Evolutionary conservation across 2,797 vertebrate genomes (phyloP), one percentile per base, ranked within the genome.

Genomic region (Pangasius sanitwongsei): DNA sequence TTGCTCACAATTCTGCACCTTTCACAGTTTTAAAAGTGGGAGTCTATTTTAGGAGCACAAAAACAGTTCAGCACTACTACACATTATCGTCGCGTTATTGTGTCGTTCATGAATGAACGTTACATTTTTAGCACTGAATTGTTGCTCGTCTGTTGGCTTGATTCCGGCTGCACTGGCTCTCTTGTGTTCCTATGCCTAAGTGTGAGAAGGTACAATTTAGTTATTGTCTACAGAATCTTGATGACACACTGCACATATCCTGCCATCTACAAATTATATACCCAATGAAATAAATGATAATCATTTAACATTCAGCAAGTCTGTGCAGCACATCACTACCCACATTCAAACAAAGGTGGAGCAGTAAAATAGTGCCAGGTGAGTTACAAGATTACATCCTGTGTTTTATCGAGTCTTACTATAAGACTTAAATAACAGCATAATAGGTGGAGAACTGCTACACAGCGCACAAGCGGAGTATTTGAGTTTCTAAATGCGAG

Each of bases 271-370:
- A 61, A 86, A 18, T 86, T 6, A 86, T 61, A 86, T 48, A 61
- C 34, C 48, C 15, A n/a, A 6, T 41, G 69, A 34, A 59, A 37
- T 28, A 44, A 59, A 74, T 59, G 31, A 72, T 74, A 85, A 85
- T 55, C 53, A 61, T 86, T 75, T 41, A 86, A 20, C 37, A n/a
- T 74, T 86, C 55, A 28, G 55, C 83, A 86, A 20, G 69, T 86
- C 85, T 61, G 70, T 44, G 55, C 84, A 59, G 50, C 81, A 74
- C 67, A 85, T 70, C 83, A 55, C 48, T 57, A 37, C 25, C 53
- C 69, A 75, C 70, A 61, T 18, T n/a, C 31, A 75, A 75, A 61
- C 53, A 63, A 48, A 44, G 57, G 70, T 48, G 65, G 65, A 63
- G 85, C 69, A n/a, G 70, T 77, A 63, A 61, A 57, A 72, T 63